Conservation (phyloP, 2,797 vertebrate genomes). For the Fistularia commersonii region DNA sequence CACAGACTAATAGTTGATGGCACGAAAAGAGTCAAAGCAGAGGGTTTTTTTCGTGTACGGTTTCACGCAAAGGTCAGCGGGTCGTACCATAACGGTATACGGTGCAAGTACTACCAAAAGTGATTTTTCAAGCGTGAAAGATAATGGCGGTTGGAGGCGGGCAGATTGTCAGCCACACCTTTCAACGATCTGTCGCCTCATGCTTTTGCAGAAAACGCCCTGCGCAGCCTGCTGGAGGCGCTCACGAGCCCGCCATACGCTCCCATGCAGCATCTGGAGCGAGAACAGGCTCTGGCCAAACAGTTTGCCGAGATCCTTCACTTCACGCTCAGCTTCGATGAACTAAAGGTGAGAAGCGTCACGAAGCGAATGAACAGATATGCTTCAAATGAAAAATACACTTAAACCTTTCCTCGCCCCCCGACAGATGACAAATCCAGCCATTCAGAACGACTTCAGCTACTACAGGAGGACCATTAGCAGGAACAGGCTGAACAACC, state of each 20-base stretch:
- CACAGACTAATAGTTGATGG: too few relatives aligned
- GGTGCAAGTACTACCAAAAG: too few relatives aligned
- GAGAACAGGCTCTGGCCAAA: conserved; percentile 89
- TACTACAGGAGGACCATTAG: conserved; percentile 93
- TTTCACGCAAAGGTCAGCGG: too few relatives aligned
- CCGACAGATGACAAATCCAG: conserved; percentile 88
- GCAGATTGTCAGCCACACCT: neutral
- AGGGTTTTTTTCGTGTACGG: too few relatives aligned
- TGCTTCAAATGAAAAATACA: neutral
- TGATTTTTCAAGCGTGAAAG: conserved; percentile 7
- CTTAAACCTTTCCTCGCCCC: conserved; percentile 2
- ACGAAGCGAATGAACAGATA: too few relatives aligned
- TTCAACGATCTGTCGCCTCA: neutral
- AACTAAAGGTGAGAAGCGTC: conserved; percentile 80
- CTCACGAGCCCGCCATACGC: conserved; percentile 88
- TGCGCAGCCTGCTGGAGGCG: conserved; percentile 88
- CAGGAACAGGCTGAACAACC: conserved; percentile 87
- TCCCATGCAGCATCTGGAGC: conserved; percentile 88
- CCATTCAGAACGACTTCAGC: conserved; percentile 93
- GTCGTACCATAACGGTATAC: too few relatives aligned
- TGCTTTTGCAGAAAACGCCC: conserved; percentile 78
- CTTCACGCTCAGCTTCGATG: conserved; percentile 91
- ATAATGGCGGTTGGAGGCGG: neutral
- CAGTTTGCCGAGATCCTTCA: conserved; percentile 92
- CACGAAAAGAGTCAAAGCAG: too few relatives aligned